Conservation (phyloP, 2,797 vertebrate genomes). For the Cephalopachus bancanus region DNA sequence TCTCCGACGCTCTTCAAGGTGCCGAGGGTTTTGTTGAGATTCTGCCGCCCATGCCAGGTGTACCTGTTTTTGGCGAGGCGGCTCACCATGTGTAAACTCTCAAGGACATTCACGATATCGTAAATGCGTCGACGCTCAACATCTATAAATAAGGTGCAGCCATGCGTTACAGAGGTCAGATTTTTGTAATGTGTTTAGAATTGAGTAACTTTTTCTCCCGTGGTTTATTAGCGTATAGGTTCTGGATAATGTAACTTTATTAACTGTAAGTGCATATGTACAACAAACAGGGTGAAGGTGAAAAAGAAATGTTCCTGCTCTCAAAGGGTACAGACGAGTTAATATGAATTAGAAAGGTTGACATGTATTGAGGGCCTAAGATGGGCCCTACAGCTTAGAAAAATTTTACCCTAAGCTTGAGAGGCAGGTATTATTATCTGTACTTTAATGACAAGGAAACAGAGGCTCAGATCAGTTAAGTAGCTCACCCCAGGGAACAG, state of each 20-base stretch:
- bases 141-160: slow-evolving; percentile 84
- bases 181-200: neutral
- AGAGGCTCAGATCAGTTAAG: too few species aligned
- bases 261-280: neutral
- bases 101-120: slow-evolving; percentile 98
- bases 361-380: neutral
- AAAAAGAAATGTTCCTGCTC: neutral
- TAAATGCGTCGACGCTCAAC: slow-evolving; percentile 98
- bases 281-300: neutral
- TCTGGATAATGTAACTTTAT: neutral
- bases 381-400: neutral
- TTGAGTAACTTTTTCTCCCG: neutral
- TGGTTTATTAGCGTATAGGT: neutral
- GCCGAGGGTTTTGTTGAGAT: slow-evolving; percentile 94
- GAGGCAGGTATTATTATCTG: neutral
- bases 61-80: slow-evolving; percentile 98
- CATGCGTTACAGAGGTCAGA: neutral
- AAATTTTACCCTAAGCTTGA: neutral
- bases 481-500: neutral
- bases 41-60: slow-evolving; percentile 94
- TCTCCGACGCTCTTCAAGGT: slow-evolving; percentile 93
- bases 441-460: neutral
- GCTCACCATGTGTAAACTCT: slow-evolving; percentile 99
- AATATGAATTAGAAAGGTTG: neutral
- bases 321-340: neutral